Evolutionary conservation across 2,113 vertebrate species (phyloP).

Genomic region (Gallinago media): DNA sequence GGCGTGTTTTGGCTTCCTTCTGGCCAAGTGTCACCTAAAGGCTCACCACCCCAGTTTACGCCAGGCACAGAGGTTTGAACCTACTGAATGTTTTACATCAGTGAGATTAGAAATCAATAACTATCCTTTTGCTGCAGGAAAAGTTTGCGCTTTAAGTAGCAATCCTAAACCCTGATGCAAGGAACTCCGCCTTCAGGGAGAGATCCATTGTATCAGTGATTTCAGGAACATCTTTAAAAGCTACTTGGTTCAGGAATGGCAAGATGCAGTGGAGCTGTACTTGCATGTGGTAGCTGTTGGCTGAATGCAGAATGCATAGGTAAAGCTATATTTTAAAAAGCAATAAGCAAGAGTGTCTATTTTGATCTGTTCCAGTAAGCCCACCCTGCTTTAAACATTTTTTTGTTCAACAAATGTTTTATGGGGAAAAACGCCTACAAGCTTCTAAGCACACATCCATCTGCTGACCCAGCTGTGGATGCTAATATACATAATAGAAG

Average conservation of each 20-base stretch:
- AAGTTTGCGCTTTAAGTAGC: not conserved
- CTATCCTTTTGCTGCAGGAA: not conserved
- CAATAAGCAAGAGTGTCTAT: slow-evolving; percentile 44
- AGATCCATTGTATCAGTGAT: not conserved
- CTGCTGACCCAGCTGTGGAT: slow-evolving; percentile 69
- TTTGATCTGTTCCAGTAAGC: slow-evolving; percentile 48
- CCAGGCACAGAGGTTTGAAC: not conserved
- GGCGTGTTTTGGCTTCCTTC: not conserved
- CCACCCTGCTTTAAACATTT: slow-evolving; percentile 45
- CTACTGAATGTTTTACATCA: not conserved
- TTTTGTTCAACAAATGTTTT: slow-evolving; percentile 47
- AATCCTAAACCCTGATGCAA: not conserved
- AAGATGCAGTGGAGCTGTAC: not conserved
- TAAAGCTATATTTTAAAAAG: slow-evolving; percentile 42
- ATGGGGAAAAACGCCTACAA: slow-evolving; percentile 56
- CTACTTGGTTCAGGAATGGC: not conserved
- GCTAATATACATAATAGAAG: slow-evolving; percentile 39
- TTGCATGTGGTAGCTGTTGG: not conserved
- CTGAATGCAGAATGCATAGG: not conserved
- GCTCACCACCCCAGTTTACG: not conserved
- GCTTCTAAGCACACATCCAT: slow-evolving; percentile 60
- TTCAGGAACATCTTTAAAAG: not conserved
- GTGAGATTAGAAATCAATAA: not conserved
- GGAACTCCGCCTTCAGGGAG: not conserved
- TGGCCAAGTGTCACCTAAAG: not conserved